phyloP scores from a whole-genome alignment of 2,888 invertebrate genomes.

The Drosophila histrio region DNA sequence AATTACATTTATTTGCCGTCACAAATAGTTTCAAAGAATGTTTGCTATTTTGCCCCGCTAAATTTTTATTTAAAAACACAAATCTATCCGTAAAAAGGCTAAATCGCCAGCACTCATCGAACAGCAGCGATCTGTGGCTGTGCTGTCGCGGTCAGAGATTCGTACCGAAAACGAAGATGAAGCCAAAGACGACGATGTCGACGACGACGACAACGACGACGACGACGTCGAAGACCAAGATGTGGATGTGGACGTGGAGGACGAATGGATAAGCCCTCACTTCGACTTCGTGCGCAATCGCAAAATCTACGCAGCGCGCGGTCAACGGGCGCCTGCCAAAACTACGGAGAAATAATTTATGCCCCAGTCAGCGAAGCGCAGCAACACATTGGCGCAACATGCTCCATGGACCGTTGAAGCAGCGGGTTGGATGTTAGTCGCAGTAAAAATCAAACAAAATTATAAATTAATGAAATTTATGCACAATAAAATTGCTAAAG shows the following conservation, averaged over 20 bases:
- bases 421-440: conserved; percentile 69
- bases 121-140: conserved; percentile 13
- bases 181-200: neutral
- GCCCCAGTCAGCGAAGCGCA: conserved; percentile 71
- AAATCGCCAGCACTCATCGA: too few species aligned
- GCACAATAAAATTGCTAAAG: conserved; percentile 84
- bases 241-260: conserved; percentile 12
- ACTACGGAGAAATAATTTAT: conserved; percentile 83
- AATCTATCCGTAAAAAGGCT: too few species aligned
- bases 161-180: conserved; percentile 11
- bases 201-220: neutral
- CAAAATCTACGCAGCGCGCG: conserved; percentile 75
- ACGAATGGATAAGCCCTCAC: conserved; percentile 79
- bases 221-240: neutral
- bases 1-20: too few species aligned
- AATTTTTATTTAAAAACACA: too few species aligned
- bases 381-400: conserved; percentile 76
- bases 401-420: conserved; percentile 54
- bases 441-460: conserved; percentile 83
- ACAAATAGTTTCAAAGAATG: too few species aligned
- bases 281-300: conserved; percentile 72
- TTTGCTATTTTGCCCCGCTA: too few species aligned
- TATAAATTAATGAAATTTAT: conserved; percentile 85
- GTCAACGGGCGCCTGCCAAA: conserved; percentile 78
- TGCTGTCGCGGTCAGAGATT: conserved; percentile 40